phyloP scores from a whole-genome alignment of 2,797 vertebrate genomes.

The Trichosurus vulpecula region DNA sequence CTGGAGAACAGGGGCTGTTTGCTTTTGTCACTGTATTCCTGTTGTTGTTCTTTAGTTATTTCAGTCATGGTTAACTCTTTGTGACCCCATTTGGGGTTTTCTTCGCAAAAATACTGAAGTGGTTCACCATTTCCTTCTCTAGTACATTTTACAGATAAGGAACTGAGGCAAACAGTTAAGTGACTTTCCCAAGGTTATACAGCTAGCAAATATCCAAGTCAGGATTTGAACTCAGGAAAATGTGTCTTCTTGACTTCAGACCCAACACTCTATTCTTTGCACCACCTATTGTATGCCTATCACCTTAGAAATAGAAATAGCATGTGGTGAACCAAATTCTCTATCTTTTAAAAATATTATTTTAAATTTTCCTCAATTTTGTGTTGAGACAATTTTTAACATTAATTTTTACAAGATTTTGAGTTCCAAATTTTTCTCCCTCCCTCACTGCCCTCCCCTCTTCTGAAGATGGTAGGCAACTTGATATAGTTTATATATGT shows the following conservation, averaged over 20 bases:
- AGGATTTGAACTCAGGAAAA: not conserved
- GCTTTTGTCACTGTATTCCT: not conserved
- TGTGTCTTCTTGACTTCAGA: not conserved
- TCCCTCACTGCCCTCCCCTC: no score
- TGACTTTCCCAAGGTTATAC: not conserved
- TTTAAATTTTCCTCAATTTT: no score
- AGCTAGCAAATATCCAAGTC: not conserved
- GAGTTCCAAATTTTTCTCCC: no score
- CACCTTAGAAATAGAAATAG: not conserved
- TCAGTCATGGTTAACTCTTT: not conserved
- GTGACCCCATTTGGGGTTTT: not conserved
- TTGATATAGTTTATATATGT: no score
- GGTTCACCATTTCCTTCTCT: not conserved
- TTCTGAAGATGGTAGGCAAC: no score
- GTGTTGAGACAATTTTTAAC: no score
- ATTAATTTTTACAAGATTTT: no score
- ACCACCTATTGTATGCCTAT: not conserved
- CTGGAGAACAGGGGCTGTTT: not conserved
- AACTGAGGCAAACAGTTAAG: conserved; percentile 20
- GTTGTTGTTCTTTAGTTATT: no score
- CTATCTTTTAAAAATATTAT: not conserved
- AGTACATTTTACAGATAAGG: not conserved
- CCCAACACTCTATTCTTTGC: not conserved
- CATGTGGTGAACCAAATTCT: not conserved
- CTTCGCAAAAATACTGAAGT: not conserved